Evolutionary conservation across 2,888 invertebrate genomes (phyloP).

Genomic region (Amiota communis): DNA sequence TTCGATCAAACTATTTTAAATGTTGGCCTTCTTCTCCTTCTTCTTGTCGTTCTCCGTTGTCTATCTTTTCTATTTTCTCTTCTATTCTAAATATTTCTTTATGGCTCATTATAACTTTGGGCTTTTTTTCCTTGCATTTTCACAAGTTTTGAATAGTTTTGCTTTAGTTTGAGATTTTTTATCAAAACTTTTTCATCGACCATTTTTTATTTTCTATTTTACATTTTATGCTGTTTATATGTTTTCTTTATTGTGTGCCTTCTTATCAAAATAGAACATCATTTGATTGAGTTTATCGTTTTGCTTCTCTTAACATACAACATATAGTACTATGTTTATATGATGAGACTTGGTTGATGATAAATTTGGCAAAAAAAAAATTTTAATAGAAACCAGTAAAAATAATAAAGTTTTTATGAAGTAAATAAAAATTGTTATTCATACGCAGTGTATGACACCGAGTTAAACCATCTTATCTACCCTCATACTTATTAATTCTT

Average conservation of each 20-base stretch:
- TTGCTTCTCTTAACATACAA: slow-evolving; percentile 31
- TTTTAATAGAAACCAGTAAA: neutral
- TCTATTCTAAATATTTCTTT: neutral
- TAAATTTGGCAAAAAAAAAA: slow-evolving; percentile 26
- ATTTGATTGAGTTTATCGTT: slow-evolving; percentile 33
- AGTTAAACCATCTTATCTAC: too few species aligned
- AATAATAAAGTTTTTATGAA: too few species aligned
- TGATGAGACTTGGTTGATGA: slow-evolving; percentile 3
- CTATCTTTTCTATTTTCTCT: neutral
- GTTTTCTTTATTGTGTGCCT: slow-evolving; percentile 20
- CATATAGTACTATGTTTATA: too few species aligned
- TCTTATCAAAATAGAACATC: slow-evolving; percentile 67
- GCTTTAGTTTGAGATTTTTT: too few species aligned
- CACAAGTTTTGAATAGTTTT: neutral
- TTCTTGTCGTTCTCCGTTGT: neutral
- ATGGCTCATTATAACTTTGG: too few species aligned
- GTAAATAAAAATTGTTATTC: slow-evolving; percentile 51
- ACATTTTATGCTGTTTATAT: slow-evolving; percentile 41
- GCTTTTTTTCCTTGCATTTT: neutral
- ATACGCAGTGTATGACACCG: slow-evolving; percentile 46
- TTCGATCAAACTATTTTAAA: too few species aligned
- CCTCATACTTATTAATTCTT: too few species aligned
- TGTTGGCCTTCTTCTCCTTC: neutral
- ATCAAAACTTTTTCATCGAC: too few species aligned
- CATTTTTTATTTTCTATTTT: slow-evolving; percentile 51